Base-by-base conservation (phyloP, 2,888 invertebrate genomes). In the Tyria jacobaeae region DNA sequence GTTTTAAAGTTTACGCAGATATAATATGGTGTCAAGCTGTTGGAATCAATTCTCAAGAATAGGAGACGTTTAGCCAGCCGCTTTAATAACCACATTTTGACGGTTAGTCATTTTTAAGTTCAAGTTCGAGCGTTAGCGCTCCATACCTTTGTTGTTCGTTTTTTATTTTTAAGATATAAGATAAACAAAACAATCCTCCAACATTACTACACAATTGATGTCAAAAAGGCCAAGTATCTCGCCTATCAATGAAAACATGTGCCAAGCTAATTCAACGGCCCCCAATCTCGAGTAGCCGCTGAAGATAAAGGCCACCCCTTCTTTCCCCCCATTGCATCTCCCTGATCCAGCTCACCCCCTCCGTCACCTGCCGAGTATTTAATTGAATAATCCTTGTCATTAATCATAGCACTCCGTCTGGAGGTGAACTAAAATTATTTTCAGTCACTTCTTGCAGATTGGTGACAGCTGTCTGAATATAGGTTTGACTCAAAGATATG, bases 311-410 rank as follows among this genome's bases (percentile, higher is more conserved):
- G 66, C 52, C 57, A 73, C 70, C 75, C 72, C 56, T 54, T 53
- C 60, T 14, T 57, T 66, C 66, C 67, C 67, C 60, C 44, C 17
- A 35, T 53, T 50, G 66, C 60, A 31, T 62, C 60, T 60, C 64
- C 62, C 59, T 61, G 39, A 54, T 53, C 64, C 62, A 57, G 27
- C 62, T 69, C 72, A 60, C 66, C 74, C 72, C 85, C 79, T 80
- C 82, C 81, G 85, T 85, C 88, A 91, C 92, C 92, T 91, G 90
- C 85, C 83, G 85, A 86, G 89, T 89, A 90, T 90, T 93, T 94
- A 94, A 94, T 94, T 94, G 92, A 94, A 94, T 94, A 94, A 94
- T 94, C 92, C 87, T 83, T 82, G 87, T 91, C 94, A 94, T 94
- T 94, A 94, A 94, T 94, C 94, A 94, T 91, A 86, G 81, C 80